These are phyloP conservation scores for Tichodroma muraria DNA, from an alignment of 2,113 vertebrate genomes.

Conservation along the genomic window DNA sequence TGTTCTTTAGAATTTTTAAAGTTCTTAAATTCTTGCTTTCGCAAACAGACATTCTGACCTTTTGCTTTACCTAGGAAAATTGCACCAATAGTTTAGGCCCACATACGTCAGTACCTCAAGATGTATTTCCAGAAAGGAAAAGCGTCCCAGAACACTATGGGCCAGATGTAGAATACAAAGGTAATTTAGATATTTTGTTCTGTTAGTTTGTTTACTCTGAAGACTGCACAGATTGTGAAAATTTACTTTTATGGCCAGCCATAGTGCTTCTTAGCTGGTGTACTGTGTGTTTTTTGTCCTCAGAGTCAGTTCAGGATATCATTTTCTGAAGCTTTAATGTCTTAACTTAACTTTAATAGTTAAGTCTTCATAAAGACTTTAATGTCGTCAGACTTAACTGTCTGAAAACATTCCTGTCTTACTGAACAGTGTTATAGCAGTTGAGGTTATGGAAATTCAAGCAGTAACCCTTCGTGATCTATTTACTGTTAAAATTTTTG, in stretches of 20 bases:
- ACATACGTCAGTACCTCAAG: not conserved
- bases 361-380: no score
- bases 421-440: not conserved
- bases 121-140: not conserved
- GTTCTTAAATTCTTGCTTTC: not conserved
- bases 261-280: not conserved
- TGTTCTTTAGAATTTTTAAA: not conserved
- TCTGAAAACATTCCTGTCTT: not conserved
- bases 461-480: not conserved
- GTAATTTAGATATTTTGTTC: not conserved
- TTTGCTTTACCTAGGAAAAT: slow-evolving; percentile 17
- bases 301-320: not conserved
- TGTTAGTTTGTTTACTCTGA: not conserved
- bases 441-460: not conserved
- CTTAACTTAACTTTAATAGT: no score
- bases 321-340: not conserved
- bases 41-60: not conserved
- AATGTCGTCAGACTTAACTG: no score
- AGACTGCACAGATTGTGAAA: not conserved
- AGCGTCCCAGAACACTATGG: not conserved
- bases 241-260: not conserved
- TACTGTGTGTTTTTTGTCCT: not conserved
- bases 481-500: not conserved
- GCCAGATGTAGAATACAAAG: not conserved
- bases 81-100: not conserved